Conservation (phyloP, 2,797 vertebrate genomes). For the Clarias pachynema region DNA sequence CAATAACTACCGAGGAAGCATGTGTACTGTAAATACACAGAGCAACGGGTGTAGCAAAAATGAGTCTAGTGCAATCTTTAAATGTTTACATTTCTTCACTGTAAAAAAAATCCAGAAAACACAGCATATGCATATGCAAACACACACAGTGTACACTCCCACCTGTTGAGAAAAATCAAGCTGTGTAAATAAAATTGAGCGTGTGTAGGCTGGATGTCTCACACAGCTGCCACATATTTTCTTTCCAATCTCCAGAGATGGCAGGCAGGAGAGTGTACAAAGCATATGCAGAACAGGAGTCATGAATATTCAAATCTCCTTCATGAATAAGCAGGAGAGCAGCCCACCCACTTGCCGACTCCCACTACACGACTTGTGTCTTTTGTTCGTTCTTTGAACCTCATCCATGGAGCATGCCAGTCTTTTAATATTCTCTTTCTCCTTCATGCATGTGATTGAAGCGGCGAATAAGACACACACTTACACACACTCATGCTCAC, state of each 20-base stretch:
- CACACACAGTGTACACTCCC: conserved; percentile 51
- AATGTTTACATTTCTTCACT: neutral
- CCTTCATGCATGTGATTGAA: conserved; percentile 9
- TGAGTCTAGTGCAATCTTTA: neutral
- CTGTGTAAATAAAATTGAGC: conserved; percentile 58
- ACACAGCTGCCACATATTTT: conserved; percentile 34
- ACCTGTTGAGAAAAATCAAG: conserved; percentile 39
- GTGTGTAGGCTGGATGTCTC: conserved; percentile 25
- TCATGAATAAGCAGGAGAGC: conserved; percentile 54
- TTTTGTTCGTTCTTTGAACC: conserved; percentile 20
- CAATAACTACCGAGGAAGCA: neutral
- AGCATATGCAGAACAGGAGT: conserved; percentile 61
- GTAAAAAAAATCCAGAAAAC: neutral
- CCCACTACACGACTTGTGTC: conserved; percentile 39
- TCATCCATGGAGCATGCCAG: conserved; percentile 28
- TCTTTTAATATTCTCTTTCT: conserved; percentile 27
- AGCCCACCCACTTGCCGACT: conserved; percentile 42
- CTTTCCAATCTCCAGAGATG: conserved; percentile 49
- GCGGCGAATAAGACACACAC: neutral
- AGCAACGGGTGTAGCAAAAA: neutral
- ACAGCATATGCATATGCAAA: conserved; percentile 15
- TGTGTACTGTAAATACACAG: neutral
- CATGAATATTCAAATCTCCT: conserved; percentile 69
- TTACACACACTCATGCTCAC: neutral
- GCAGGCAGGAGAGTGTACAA: conserved; percentile 47